A percentile compares a stretch with the other conserved stretches of the same genome.
phyloP scores from a whole-genome alignment of 2,888 invertebrate species.

The Alviniconcha strummeri region DNA sequence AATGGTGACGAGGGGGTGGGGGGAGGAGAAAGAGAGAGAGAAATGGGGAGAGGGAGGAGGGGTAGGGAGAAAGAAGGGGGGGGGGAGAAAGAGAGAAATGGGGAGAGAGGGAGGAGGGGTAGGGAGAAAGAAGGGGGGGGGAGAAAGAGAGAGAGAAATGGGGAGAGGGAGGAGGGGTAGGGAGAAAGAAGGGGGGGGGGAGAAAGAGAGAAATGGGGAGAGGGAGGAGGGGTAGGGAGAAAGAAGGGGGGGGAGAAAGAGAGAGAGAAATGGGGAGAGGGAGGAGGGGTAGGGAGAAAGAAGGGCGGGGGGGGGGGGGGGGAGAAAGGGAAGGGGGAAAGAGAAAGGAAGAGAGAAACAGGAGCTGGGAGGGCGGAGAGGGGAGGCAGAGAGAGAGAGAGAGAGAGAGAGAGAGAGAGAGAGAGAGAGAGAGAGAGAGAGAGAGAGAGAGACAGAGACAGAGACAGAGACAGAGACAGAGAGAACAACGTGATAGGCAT shows the following conservation, averaged over 20 bases:
- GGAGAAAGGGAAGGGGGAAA: background rate
- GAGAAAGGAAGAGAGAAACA: background rate
- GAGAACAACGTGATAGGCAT: background rate
- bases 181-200: background rate
- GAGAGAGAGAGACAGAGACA: background rate
- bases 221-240: conserved; percentile 10
- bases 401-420: background rate
- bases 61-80: background rate
- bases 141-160: background rate
- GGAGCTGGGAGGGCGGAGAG: background rate
- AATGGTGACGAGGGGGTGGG: background rate
- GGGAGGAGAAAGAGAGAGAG: background rate
- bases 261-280: conserved; percentile 1
- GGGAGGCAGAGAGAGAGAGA: background rate
- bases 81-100: background rate
- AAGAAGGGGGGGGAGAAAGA: conserved; percentile 13
- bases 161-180: background rate
- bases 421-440: conserved; percentile 12
- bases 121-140: background rate
- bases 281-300: background rate
- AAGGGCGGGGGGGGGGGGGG: background rate
- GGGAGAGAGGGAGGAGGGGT: background rate
- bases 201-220: background rate
- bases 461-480: background rate
- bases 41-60: background rate